Conservation (phyloP, 2,888 invertebrate species). For the Drosophila meridionalis region DNA sequence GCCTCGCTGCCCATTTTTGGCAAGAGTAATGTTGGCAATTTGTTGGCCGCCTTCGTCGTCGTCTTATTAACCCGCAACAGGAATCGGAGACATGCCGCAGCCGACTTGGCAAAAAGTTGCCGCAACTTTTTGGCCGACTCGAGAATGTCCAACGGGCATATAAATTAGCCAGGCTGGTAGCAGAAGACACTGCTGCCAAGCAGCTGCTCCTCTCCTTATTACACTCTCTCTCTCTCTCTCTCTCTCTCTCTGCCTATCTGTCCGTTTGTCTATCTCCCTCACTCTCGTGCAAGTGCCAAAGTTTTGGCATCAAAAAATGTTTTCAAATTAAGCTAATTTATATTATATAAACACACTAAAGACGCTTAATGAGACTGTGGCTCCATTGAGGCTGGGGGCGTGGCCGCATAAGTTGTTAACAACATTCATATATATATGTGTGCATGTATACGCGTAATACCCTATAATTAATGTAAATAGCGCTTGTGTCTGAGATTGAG, state of each 20-base stretch:
- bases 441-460: conserved; percentile 36
- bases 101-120: conserved; percentile 66
- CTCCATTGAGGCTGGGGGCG: conserved; percentile 36
- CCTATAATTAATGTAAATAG: conserved; percentile 19
- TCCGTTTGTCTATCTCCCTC: neutral
- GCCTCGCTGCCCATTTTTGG: conserved; percentile 5
- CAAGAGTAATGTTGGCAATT: conserved; percentile 77
- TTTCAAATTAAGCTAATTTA: conserved; percentile 80
- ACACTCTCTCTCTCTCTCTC: conserved; percentile 4
- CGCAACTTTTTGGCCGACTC: conserved; percentile 76
- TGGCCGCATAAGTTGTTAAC: conserved; percentile 46
- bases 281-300: conserved; percentile 61
- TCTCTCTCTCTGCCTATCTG: conserved; percentile 11
- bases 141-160: conserved; percentile 80
- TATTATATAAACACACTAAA: conserved; percentile 79
- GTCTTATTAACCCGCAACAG: conserved; percentile 78
- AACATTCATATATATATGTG: conserved; percentile 10
- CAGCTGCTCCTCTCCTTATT: conserved; percentile 41
- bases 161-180: conserved; percentile 70
- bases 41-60: conserved; percentile 64
- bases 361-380: conserved; percentile 71
- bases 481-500: neutral
- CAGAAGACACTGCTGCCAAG: conserved; percentile 52
- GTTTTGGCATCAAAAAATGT: conserved; percentile 79
- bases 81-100: conserved; percentile 54